Evolutionary conservation across 2,797 vertebrate species (phyloP), one percentile per base, ranked within the genome.

Genomic region (Pogoniulus pusillus): DNA sequence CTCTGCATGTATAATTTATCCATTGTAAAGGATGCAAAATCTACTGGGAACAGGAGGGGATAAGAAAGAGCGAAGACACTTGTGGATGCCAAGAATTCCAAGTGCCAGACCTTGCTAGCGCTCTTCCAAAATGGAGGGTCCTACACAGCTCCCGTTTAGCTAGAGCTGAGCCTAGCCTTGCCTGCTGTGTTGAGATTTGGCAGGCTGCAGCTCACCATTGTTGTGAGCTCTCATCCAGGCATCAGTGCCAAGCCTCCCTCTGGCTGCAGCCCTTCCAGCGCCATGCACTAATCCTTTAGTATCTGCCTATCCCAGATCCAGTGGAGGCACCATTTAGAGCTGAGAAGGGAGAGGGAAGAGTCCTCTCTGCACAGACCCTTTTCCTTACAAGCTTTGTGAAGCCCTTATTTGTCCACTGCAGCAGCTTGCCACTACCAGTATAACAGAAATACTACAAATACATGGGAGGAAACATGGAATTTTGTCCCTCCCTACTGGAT

Each of bases 1-100:
- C 93, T 94, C 93, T 94, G 92, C 91, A 93, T 94, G 95, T 96
- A 95, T 96, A 95, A 94, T 96, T 96, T 95, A 94, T 96, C 92
- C 92, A 93, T 94, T 94, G 93, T 96, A 95, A 94, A 95, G 91
- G 95, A 93, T 95, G 93, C 93, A 96, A 96, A 95, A 94, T 93
- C 92, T 91, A 92, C 92, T 95, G 95, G 94, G 95, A 96, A 96
- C 91, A 91, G 90, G 93, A 93, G 89, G 89, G 93, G 89, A 95
- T 93, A 94, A 95, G 93, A 96, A 95, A 94, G 89, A 96, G 93
- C 34, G 93, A 95, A 94, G 92, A 96, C 87, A 94, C 86, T 92
- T 91, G 95, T 95, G 95, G 91, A 91, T 95, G 93, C 93, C 91
- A 96, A 96, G 95, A 92, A 92, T 90, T 95, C 94, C 85, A 92